Percentiles rank a stretch among this genome's conserved stretches.
These are phyloP conservation scores for Schrankia costaestrigalis DNA, from an alignment of 2,888 invertebrate genomes.

Conservation along the genomic window DNA sequence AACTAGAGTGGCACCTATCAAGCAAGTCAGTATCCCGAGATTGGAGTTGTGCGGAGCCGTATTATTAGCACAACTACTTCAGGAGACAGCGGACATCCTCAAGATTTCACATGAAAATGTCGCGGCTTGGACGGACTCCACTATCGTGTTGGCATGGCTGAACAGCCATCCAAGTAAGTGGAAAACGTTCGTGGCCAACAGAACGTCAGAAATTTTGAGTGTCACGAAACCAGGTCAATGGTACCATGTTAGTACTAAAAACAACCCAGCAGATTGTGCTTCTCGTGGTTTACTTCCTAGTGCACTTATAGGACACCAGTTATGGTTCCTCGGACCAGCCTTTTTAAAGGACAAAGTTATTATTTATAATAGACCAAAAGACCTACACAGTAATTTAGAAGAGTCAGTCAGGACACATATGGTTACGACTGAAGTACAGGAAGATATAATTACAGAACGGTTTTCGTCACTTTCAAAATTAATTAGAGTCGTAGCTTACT, in stretches of 20 bases:
- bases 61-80: background rate
- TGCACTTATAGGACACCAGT: background rate
- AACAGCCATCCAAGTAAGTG: conserved; percentile 3
- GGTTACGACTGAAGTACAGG: background rate
- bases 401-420: background rate
- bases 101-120: background rate
- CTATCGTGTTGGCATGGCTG: conserved; percentile 4
- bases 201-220: conserved; percentile 2
- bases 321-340: background rate
- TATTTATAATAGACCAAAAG: background rate
- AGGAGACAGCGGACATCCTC: background rate
- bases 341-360: background rate
- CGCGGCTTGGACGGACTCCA: background rate
- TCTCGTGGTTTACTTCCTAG: conserved; percentile 1
- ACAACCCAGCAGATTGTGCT: conserved; percentile 2
- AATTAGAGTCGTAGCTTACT: conserved; percentile 3
- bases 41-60: conserved; percentile 4
- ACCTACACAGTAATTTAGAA: background rate
- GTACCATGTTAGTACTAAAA: background rate
- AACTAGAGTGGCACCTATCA: conserved; percentile 8
- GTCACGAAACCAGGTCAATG: background rate
- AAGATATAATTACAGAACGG: background rate
- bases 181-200: conserved; percentile 4
- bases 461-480: conserved; percentile 2
- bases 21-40: conserved; percentile 4